These are phyloP conservation scores for Drosophila vallismaia DNA, from an alignment of 2,888 invertebrate genomes.

Conservation along the genomic window DNA sequence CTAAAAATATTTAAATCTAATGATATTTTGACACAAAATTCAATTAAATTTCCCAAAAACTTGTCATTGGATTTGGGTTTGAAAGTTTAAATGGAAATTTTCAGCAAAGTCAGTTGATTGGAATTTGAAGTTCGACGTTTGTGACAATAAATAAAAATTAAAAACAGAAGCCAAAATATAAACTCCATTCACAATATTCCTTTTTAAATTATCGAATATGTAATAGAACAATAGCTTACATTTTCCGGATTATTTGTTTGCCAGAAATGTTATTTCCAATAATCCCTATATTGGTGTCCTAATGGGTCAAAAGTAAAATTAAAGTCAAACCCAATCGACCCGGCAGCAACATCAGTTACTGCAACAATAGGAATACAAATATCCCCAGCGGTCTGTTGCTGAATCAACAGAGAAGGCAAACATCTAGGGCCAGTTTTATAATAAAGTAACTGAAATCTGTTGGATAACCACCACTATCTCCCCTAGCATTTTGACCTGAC, in stretches of 20 bases:
- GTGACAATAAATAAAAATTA: not conserved
- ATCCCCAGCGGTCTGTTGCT: constrained; percentile 2
- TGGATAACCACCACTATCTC: constrained; percentile 38
- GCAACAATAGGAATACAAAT: constrained; percentile 11
- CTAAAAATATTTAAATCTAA: constrained; percentile 43
- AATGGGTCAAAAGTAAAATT: not conserved
- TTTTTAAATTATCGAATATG: constrained; percentile 1
- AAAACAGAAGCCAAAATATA: not conserved
- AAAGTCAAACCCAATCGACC: not conserved
- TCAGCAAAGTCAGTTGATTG: constrained; percentile 6
- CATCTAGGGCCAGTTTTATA: constrained; percentile 72
- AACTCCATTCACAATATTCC: not conserved
- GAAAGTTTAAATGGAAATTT: constrained; percentile 11
- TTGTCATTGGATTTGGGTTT: constrained; percentile 25
- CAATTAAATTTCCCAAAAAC: constrained; percentile 59
- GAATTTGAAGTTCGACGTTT: not conserved
- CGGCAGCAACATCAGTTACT: constrained; percentile 17
- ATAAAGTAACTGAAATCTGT: constrained; percentile 75
- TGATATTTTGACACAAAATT: constrained; percentile 63
- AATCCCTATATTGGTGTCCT: not conserved
- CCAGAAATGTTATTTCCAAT: not conserved
- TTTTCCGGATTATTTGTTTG: not conserved
- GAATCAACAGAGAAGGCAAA: constrained; percentile 43
- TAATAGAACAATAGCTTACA: not conserved
- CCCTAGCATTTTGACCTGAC: constrained; percentile 58